Evolutionary conservation across 1,140 invertebrate species (phyloP).

Genomic region (Zaprionus kolodkinae): DNA sequence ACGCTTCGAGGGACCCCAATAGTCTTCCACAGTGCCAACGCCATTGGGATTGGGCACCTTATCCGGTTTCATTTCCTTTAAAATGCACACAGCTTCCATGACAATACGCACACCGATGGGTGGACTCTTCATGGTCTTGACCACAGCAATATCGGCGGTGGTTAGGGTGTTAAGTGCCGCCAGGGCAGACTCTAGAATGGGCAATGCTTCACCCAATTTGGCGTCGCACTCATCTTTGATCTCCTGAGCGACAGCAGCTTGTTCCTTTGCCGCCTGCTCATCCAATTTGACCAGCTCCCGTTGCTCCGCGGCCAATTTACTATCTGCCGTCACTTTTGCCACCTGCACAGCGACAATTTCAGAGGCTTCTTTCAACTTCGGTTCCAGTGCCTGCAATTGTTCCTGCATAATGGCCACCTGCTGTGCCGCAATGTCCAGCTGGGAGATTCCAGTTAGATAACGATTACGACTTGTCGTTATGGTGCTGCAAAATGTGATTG

Average conservation of each 20-base stretch:
- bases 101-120: conserved; percentile 96
- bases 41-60: conserved; percentile 88
- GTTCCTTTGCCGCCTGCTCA: conserved; percentile 89
- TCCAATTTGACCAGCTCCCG: conserved; percentile 85
- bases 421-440: conserved; percentile 92
- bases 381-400: conserved; percentile 93
- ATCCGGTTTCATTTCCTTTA: conserved; percentile 88
- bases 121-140: conserved; percentile 99
- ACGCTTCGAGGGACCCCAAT: conserved; percentile 96
- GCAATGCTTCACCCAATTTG: conserved; percentile 96
- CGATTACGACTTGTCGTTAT: conserved; percentile 87
- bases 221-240: conserved; percentile 98
- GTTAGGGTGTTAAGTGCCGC: conserved; percentile 96
- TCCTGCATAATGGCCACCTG: conserved; percentile 94
- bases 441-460: conserved; percentile 94
- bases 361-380: conserved; percentile 93
- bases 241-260: conserved; percentile 91
- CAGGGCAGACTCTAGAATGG: conserved; percentile 95
- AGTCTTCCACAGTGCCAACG: conserved; percentile 92
- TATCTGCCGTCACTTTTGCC: conserved; percentile 88
- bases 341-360: conserved; percentile 86
- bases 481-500: conserved; percentile 76
- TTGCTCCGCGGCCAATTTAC: conserved; percentile 88
- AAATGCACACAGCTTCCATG: conserved; percentile 98
- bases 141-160: conserved; percentile 95